phyloP scores from a whole-genome alignment of 2,113 vertebrate genomes.

The Gallinago jamesoni region DNA sequence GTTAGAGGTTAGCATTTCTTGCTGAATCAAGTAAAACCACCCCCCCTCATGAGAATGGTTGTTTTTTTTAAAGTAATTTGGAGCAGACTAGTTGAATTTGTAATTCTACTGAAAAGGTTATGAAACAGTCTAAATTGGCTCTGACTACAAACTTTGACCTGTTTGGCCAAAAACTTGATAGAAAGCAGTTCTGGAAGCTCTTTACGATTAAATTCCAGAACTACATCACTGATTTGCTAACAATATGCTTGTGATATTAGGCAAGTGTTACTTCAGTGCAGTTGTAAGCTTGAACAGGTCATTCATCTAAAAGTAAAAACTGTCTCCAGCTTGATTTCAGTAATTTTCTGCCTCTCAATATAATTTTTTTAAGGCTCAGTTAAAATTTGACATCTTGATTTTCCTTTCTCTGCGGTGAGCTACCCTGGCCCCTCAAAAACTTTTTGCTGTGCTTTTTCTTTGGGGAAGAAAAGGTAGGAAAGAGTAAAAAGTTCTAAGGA shows the following conservation, averaged over 20 bases:
- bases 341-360: not conserved
- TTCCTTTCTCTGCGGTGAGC: not conserved
- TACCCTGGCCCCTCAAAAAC: not conserved
- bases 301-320: not conserved
- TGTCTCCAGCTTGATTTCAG: not conserved
- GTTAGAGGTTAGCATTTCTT: not conserved
- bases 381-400: not conserved
- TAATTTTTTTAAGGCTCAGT: not conserved
- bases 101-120: slow-evolving; percentile 64
- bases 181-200: slow-evolving; percentile 47
- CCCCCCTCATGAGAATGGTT: not conserved
- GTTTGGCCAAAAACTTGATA: slow-evolving; percentile 27
- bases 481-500: not conserved
- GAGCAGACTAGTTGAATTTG: slow-evolving; percentile 61
- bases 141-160: slow-evolving; percentile 65
- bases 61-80: slow-evolving; percentile 31
- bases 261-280: not conserved
- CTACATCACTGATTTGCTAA: slow-evolving; percentile 41
- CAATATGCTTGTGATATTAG: not conserved
- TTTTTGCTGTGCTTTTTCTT: not conserved
- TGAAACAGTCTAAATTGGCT: slow-evolving; percentile 60
- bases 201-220: slow-evolving; percentile 34
- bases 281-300: not conserved
- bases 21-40: not conserved
- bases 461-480: not conserved